A percentile compares a stretch with the other conserved stretches of the same genome.
Conservation (phyloP, 2,797 vertebrate species). For the Lagocephalus sceleratus region DNA sequence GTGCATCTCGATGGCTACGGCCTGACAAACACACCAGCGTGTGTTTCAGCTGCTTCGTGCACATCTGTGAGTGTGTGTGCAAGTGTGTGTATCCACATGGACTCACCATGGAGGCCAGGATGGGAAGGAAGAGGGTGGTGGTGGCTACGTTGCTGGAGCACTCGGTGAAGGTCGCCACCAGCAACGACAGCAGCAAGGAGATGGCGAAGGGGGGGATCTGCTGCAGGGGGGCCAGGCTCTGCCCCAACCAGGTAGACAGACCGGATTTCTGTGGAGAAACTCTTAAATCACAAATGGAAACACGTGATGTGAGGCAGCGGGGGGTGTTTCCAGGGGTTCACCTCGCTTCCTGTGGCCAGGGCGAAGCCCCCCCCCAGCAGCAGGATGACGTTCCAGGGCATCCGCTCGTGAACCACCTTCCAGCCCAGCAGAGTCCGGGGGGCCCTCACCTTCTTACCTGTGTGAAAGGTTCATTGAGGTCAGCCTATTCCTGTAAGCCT, state of each 20-base stretch:
- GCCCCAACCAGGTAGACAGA: slow-evolving; percentile 83
- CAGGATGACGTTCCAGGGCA: slow-evolving; percentile 92
- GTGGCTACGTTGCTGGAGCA: slow-evolving; percentile 93
- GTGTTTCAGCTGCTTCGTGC: neutral
- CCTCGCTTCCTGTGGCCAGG: slow-evolving; percentile 89
- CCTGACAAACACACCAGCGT: slow-evolving; percentile 60
- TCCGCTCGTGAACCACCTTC: slow-evolving; percentile 81
- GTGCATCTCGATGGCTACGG: slow-evolving; percentile 82
- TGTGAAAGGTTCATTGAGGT: too few relatives aligned
- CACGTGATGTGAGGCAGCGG: too few relatives aligned
- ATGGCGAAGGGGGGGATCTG: slow-evolving; percentile 77
- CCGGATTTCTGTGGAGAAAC: slow-evolving; percentile 74
- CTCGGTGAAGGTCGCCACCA: slow-evolving; percentile 87
- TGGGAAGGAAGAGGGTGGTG: slow-evolving; percentile 90
- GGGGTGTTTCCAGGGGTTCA: slow-evolving; percentile 43
- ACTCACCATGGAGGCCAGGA: slow-evolving; percentile 87
- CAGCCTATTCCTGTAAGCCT: too few relatives aligned
- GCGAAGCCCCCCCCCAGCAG: slow-evolving; percentile 93
- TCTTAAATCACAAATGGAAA: too few relatives aligned
- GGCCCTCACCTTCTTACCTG: slow-evolving; percentile 50
- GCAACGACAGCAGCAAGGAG: slow-evolving; percentile 75
- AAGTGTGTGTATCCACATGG: neutral
- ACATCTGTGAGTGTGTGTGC: neutral
- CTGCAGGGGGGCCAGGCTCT: slow-evolving; percentile 79
- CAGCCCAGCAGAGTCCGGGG: slow-evolving; percentile 74